Base-by-base conservation (phyloP, 2,888 invertebrate species). In the Hypomecis punctinalis region DNA sequence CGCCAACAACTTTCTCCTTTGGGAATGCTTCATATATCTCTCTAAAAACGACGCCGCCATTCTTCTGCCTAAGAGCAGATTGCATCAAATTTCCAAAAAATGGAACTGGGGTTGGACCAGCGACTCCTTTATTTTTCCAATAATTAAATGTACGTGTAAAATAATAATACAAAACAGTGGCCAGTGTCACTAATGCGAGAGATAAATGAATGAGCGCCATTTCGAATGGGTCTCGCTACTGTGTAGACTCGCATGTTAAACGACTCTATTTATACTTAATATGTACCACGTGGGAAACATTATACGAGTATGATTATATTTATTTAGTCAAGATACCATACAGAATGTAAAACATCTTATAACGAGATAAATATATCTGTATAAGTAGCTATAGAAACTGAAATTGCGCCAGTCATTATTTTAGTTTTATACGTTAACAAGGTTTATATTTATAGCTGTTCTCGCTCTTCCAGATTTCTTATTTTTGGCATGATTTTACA, bases 81-180 rank as follows among this genome's bases (percentile, higher is more conserved):
- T 83, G 78, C n/a, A 72, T 75, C 0, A 83, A 2, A 52, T 83
- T 86, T 0, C 88, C 88, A 42, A 84, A 84, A 0, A 88, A 57
- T 0, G 76, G 61, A 0, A 74, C 58, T 3, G 88, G 85, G 65
- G 78, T 52, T 6, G 81, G 85, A 2, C 79, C 78, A 0, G 55
- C 52, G 1, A 88, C 78, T 68, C 82, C 80, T 72, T 70, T 72
- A 5, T 70, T 68, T 43, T 78, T 82, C 89, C 87, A 88, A 63
- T 83, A 85, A 54, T 81, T 80, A 49, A 83, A 85, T 1, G 76
- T 80, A 55, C 78, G 75, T 33, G 84, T 85, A 40, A 82, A 76
- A 56, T 83, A 86, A 68, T 72, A 76, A 58, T 82, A 81, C 0
- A 80, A 0, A 5, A 63, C 46, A 52, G 43, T 70, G 11, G 59